A percentile compares a stretch with the other conserved stretches of the same genome.
phyloP scores from a whole-genome alignment of 2,797 vertebrate genomes.

The Danio choprae region DNA sequence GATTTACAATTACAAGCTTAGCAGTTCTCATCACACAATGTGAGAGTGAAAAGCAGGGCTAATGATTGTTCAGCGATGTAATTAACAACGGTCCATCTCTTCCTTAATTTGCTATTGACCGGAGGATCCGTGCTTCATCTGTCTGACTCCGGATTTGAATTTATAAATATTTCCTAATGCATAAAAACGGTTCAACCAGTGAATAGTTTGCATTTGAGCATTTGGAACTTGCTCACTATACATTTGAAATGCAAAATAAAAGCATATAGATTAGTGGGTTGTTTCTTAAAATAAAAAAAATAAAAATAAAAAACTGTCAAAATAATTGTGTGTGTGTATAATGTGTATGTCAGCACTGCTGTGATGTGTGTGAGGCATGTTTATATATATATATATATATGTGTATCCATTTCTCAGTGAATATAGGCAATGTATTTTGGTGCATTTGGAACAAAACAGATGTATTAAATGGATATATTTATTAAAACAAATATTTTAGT shows the following conservation, averaged over 20 bases:
- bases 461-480: too few species aligned
- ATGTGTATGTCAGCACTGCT: too few species aligned
- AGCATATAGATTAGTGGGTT: neutral
- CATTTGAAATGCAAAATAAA: neutral
- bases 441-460: too few species aligned
- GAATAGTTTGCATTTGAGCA: constrained; percentile 21
- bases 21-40: constrained; percentile 13
- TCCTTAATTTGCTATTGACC: constrained; percentile 25
- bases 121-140: neutral
- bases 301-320: too few species aligned
- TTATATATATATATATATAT: too few species aligned
- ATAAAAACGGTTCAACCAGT: neutral
- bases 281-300: neutral
- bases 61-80: constrained; percentile 24
- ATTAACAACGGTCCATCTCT: constrained; percentile 15
- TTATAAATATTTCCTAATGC: constrained; percentile 37
- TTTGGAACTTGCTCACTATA: neutral
- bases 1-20: constrained; percentile 1
- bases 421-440: too few species aligned
- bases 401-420: too few species aligned
- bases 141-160: constrained; percentile 33
- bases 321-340: too few species aligned
- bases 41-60: constrained; percentile 8
- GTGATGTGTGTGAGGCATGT: too few species aligned
- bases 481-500: too few species aligned